Percentiles rank a stretch among this genome's conserved stretches.
These are phyloP conservation scores for Pyrrhia umbra DNA, from an alignment of 2,888 invertebrate genomes.

Conservation along the genomic window DNA sequence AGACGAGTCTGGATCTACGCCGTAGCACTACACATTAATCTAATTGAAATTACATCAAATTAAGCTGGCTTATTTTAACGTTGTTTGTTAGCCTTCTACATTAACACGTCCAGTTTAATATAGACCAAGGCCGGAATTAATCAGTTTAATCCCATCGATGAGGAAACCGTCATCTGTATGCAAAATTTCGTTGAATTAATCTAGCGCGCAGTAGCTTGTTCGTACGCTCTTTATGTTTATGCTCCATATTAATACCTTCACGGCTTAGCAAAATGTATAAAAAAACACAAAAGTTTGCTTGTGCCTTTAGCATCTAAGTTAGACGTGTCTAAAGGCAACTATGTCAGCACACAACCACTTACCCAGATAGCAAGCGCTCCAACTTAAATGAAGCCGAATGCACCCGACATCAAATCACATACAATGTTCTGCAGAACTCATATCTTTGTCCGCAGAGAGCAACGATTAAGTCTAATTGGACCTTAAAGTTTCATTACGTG, in stretches of 20 bases:
- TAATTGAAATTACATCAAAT: constrained; percentile 26
- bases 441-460: constrained; percentile 26
- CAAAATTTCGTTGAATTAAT: constrained; percentile 20
- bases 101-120: constrained; percentile 1
- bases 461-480: constrained; percentile 35
- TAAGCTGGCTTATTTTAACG: neutral
- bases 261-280: neutral
- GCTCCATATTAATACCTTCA: neutral
- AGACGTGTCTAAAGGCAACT: constrained; percentile 26
- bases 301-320: constrained; percentile 7
- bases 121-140: neutral
- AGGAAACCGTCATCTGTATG: constrained; percentile 2
- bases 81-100: constrained; percentile 8
- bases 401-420: constrained; percentile 45
- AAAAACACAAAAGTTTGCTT: constrained; percentile 1
- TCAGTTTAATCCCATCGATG: constrained; percentile 22
- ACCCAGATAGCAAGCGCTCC: constrained; percentile 31
- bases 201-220: neutral
- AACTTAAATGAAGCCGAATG: constrained; percentile 50
- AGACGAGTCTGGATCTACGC: constrained; percentile 37
- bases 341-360: constrained; percentile 24
- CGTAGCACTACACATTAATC: constrained; percentile 50
- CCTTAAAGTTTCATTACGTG: constrained; percentile 30
- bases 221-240: neutral
- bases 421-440: constrained; percentile 34